phyloP scores from a whole-genome alignment of 2,888 invertebrate species.

The Tetranychus truncatus region DNA sequence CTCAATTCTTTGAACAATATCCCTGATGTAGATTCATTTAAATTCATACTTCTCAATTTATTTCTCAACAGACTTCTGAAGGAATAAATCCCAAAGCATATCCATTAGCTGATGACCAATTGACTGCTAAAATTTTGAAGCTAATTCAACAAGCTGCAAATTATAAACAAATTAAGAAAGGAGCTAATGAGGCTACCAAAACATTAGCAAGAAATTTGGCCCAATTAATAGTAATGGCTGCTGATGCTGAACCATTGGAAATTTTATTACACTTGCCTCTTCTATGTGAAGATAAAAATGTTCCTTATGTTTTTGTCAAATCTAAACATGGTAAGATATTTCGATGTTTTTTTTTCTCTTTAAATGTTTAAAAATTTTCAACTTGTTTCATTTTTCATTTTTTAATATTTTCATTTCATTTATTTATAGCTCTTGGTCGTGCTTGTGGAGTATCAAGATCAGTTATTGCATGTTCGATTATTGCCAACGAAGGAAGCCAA shows the following conservation, averaged over 20 bases:
- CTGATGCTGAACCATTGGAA: constrained; percentile 91
- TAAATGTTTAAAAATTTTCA: too few relatives aligned
- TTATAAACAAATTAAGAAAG: constrained; percentile 89
- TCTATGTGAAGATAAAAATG: constrained; percentile 92
- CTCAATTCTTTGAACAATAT: too few relatives aligned
- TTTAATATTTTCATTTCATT: too few relatives aligned
- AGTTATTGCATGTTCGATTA: constrained; percentile 87
- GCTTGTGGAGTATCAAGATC: constrained; percentile 94
- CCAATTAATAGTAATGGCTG: constrained; percentile 95
- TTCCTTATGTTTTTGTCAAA: constrained; percentile 88
- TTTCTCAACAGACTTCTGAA: not conserved
- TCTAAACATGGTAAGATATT: constrained; percentile 56
- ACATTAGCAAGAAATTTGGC: constrained; percentile 84
- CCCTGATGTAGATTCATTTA: too few relatives aligned
- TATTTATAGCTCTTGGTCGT: constrained; percentile 55
- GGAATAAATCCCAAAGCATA: constrained; percentile 61
- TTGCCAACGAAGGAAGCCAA: constrained; percentile 87
- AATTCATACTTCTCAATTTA: too few relatives aligned
- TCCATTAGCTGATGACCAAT: constrained; percentile 65
- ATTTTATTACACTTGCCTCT: constrained; percentile 89
- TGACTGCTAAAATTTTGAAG: constrained; percentile 84
- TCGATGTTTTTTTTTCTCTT: not conserved
- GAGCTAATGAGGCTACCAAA: constrained; percentile 97
- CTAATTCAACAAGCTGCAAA: constrained; percentile 86
- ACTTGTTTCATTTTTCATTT: too few relatives aligned